Percentiles rank a stretch among this genome's conserved stretches.
Conservation (phyloP, 1,140 invertebrate species). For the Cherax quadricarinatus region DNA sequence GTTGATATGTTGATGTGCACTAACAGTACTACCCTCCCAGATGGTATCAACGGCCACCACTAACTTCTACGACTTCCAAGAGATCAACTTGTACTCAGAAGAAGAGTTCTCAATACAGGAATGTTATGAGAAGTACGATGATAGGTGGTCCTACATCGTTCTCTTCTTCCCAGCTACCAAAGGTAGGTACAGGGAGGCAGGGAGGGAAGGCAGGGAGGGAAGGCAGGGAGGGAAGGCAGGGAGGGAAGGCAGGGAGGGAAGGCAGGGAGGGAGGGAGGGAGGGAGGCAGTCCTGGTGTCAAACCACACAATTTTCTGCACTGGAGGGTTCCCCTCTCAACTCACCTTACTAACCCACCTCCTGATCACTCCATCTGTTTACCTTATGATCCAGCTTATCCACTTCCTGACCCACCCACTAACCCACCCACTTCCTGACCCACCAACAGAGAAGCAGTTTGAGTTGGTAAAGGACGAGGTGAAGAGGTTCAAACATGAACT, state of each 20-base stretch:
- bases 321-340: too few species aligned
- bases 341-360: too few species aligned
- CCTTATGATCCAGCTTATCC: too few species aligned
- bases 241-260: too few species aligned
- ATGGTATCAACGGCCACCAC: background rate
- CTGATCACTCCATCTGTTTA: too few species aligned
- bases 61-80: conserved; percentile 37
- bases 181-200: background rate
- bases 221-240: too few species aligned
- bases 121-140: conserved; percentile 23
- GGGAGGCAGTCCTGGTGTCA: too few species aligned
- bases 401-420: too few species aligned
- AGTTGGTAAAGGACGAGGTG: background rate
- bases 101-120: conserved; percentile 37
- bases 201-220: too few species aligned
- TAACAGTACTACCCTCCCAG: background rate
- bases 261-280: too few species aligned
- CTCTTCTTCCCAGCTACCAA: conserved; percentile 40
- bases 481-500: conserved; percentile 47
- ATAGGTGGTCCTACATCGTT: conserved; percentile 36
- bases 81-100: background rate
- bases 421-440: too few species aligned
- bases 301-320: too few species aligned
- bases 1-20: background rate
- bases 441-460: conserved; percentile 37